These are phyloP conservation scores for Eurystomus gularis DNA, from an alignment of 2,113 vertebrate genomes.

Conservation along the genomic window DNA sequence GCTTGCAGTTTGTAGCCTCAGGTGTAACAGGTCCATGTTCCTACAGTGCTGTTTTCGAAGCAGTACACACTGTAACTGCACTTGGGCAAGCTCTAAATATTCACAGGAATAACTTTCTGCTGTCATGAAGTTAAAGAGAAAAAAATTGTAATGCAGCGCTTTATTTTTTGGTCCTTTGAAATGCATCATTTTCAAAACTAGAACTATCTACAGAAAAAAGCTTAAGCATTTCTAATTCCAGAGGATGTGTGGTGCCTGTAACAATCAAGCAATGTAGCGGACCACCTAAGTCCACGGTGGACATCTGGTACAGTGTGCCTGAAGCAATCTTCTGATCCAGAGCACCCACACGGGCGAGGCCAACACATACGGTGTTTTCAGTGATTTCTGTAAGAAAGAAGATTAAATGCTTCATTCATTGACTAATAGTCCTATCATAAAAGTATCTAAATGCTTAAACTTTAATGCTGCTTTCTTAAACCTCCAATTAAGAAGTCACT, in stretches of 20 bases:
- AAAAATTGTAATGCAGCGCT: background rate
- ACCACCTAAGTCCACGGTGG: constrained; percentile 81
- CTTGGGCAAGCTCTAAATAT: background rate
- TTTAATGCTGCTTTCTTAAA: background rate
- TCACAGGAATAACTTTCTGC: background rate
- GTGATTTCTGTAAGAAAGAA: constrained; percentile 66
- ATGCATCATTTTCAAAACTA: constrained; percentile 37
- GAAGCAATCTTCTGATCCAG: constrained; percentile 83
- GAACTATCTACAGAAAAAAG: constrained; percentile 78
- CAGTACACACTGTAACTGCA: background rate
- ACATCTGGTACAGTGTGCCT: constrained; percentile 83
- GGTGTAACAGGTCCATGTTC: background rate
- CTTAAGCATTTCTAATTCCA: constrained; percentile 92
- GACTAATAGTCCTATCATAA: background rate
- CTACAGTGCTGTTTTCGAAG: background rate
- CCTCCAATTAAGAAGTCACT: background rate
- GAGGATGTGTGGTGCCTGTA: constrained; percentile 86
- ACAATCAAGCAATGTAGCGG: constrained; percentile 92
- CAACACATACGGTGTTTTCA: constrained; percentile 80
- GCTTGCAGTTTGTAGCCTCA: background rate
- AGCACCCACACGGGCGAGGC: constrained; percentile 87
- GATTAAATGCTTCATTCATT: background rate
- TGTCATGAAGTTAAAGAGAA: background rate
- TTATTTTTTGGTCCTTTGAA: constrained; percentile 41
- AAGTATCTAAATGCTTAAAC: background rate